Percentiles rank a stretch among this genome's conserved stretches.
phyloP scores from a whole-genome alignment of 1,140 invertebrate genomes.

The Zelostemma sp. region DNA sequence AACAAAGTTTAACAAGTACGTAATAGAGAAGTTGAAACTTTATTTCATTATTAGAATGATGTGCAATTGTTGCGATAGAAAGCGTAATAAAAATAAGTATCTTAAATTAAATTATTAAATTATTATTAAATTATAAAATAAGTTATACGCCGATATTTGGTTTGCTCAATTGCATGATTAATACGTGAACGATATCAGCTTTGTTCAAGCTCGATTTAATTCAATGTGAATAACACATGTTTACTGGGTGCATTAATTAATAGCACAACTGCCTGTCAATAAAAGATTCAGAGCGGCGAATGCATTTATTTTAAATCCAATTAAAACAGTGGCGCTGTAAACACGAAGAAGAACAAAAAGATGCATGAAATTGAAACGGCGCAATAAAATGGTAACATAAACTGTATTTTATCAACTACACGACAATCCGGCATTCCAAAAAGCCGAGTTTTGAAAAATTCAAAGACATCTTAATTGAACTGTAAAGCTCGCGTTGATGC shows the following conservation, averaged over 20 bases:
- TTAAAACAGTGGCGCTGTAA: not conserved
- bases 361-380: constrained; percentile 6
- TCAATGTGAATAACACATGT: not conserved
- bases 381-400: constrained; percentile 14
- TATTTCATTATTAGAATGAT: too few species aligned
- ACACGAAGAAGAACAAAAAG: constrained; percentile 6
- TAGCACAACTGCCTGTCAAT: not conserved
- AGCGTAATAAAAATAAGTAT: too few species aligned
- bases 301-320: not conserved
- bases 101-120: too few species aligned
- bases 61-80: too few species aligned
- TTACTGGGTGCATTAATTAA: not conserved
- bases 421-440: not conserved
- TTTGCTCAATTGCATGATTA: not conserved
- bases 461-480: constrained; percentile 4
- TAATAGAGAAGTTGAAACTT: too few species aligned
- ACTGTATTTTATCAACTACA: not conserved
- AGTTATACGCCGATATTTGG: too few species aligned
- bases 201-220: not conserved
- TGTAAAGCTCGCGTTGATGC: not conserved
- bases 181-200: not conserved
- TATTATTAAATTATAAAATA: too few species aligned
- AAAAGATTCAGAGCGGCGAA: not conserved
- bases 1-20: too few species aligned
- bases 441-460: not conserved